Percentiles rank a stretch among this genome's conserved stretches.
phyloP scores from a whole-genome alignment of 2,888 invertebrate genomes.

The Rhagonycha lutea region DNA sequence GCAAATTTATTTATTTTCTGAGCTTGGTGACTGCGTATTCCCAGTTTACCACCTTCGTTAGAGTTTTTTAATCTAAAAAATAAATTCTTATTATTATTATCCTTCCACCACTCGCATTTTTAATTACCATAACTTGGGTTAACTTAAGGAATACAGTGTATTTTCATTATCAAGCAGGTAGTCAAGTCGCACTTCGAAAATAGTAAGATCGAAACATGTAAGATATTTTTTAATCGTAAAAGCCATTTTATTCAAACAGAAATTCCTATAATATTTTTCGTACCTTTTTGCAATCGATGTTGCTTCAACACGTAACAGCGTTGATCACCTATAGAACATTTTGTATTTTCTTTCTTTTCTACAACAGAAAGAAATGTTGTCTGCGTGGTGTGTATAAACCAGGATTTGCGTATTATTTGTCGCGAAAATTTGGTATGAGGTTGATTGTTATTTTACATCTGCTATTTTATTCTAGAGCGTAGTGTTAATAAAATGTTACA shows the following conservation, averaged over 20 bases:
- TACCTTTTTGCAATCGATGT: neutral
- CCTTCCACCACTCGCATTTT: neutral
- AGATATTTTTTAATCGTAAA: neutral
- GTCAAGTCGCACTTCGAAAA: too few species aligned
- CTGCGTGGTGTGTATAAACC: neutral
- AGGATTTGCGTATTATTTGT: neutral
- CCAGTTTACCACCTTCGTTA: neutral
- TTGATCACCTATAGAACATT: neutral
- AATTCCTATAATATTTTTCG: neutral
- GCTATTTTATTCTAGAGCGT: slow-evolving; percentile 1
- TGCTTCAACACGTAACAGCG: neutral
- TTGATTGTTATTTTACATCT: neutral
- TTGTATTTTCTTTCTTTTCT: neutral
- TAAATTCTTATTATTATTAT: neutral
- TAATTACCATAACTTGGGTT: neutral
- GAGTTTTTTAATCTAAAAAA: neutral
- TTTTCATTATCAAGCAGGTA: neutral
- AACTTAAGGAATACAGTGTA: neutral
- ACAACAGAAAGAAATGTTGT: neutral
- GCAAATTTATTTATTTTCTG: neutral
- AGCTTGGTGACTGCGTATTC: neutral
- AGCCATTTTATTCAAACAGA: neutral
- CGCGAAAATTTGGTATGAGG: neutral
- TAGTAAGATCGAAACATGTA: too few species aligned
- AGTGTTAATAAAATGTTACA: slow-evolving; percentile 23